These are phyloP conservation scores for Atherinomorus stipes DNA, from an alignment of 2,113 vertebrate genomes.

Conservation along the genomic window DNA sequence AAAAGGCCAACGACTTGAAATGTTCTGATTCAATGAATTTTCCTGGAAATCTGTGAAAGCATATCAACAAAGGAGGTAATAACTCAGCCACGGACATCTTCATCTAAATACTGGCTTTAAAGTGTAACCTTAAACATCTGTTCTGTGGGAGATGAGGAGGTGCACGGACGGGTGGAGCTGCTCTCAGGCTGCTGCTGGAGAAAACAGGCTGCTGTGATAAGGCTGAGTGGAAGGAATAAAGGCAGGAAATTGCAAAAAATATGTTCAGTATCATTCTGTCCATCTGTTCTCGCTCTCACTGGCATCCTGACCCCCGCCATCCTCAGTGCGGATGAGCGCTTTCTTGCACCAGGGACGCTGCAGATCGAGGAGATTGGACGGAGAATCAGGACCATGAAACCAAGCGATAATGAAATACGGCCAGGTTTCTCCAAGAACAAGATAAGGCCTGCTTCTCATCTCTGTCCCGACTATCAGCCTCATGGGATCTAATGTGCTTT, in stretches of 20 bases:
- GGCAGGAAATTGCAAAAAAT: constrained; percentile 62
- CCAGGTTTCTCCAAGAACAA: constrained; percentile 64
- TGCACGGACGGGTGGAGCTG: constrained; percentile 17
- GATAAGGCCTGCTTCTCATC: constrained; percentile 72
- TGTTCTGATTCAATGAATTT: neutral
- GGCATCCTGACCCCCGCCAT: constrained; percentile 52
- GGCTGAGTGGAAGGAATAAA: constrained; percentile 9
- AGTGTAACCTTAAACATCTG: constrained; percentile 28
- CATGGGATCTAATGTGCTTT: constrained; percentile 53
- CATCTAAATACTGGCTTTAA: constrained; percentile 28
- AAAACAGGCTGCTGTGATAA: constrained; percentile 43
- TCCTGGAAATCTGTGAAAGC: too few relatives aligned
- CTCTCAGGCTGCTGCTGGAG: constrained; percentile 28
- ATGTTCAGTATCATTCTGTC: constrained; percentile 37
- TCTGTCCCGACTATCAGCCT: constrained; percentile 46
- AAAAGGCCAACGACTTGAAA: constrained; percentile 18
- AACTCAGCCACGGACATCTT: constrained; percentile 21
- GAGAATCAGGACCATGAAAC: constrained; percentile 63
- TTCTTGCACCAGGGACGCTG: constrained; percentile 42
- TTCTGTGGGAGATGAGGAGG: constrained; percentile 36
- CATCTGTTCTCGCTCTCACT: constrained; percentile 20
- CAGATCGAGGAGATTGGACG: constrained; percentile 65
- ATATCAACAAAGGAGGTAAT: neutral
- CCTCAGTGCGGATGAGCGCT: constrained; percentile 48
- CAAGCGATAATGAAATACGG: constrained; percentile 71